Evolutionary conservation across 2,113 vertebrate species (phyloP).

Genomic region (Xenus cinereus): DNA sequence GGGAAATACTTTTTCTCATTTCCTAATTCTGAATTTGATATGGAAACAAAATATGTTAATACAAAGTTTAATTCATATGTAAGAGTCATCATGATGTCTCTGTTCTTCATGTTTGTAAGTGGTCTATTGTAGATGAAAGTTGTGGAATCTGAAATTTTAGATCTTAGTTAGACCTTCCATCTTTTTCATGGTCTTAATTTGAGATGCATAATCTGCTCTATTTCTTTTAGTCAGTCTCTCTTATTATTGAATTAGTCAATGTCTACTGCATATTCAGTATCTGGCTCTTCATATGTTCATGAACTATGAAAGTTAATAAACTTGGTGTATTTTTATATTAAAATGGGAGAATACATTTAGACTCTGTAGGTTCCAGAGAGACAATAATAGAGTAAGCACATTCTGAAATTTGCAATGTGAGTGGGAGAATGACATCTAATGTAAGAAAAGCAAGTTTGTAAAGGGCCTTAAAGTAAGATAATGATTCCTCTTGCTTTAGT

Average conservation of each 20-base stretch:
- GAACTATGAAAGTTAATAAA: not conserved
- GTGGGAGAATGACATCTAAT: not conserved
- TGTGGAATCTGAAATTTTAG: not conserved
- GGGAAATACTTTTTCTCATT: not conserved
- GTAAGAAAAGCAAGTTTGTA: not conserved
- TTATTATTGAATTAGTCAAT: not conserved
- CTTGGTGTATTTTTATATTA: not conserved
- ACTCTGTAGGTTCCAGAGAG: not conserved
- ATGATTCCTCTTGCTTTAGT: conserved; percentile 58
- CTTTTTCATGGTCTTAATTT: not conserved
- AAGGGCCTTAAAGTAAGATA: not conserved
- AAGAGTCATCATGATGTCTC: not conserved
- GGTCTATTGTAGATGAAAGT: not conserved
- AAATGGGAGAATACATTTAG: not conserved
- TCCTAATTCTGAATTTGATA: not conserved
- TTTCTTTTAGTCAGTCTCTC: not conserved
- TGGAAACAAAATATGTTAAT: not conserved
- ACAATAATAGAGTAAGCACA: not conserved
- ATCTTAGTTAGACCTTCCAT: not conserved
- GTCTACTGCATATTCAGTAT: not conserved
- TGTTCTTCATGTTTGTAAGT: not conserved
- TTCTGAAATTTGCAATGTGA: not conserved
- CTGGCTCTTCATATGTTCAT: not conserved
- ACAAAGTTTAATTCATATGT: not conserved
- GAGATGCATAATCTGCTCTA: not conserved